Evolutionary conservation across 2,113 vertebrate genomes (phyloP).

Genomic region (Corvus cornix): DNA sequence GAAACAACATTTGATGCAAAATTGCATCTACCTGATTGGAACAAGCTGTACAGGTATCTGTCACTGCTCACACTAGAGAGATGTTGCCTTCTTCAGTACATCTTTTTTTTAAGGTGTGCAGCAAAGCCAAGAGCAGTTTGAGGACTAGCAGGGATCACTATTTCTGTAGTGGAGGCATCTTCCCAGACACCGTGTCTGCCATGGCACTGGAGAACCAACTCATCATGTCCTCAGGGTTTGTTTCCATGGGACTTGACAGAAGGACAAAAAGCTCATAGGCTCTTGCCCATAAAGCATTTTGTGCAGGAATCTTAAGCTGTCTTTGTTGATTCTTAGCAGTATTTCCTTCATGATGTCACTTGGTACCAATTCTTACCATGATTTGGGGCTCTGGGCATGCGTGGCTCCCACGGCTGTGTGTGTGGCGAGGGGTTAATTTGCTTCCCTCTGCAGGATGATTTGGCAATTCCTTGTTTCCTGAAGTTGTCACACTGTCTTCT

Average conservation of each 20-base stretch:
- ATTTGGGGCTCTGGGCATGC: not conserved
- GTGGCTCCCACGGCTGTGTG: accelerated
- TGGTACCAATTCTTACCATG: not conserved
- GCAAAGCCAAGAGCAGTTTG: not conserved
- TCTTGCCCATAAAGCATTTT: not conserved
- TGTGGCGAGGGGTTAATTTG: not conserved
- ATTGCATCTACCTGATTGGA: not conserved
- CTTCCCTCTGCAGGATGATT: not conserved
- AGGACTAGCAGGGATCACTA: not conserved
- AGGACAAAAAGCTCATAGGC: not conserved
- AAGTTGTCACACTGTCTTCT: slow-evolving; percentile 8
- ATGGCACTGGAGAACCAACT: accelerated
- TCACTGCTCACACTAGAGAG: not conserved
- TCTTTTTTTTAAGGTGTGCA: not conserved
- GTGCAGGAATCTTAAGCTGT: not conserved
- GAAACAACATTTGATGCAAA: not conserved
- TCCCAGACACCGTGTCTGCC: not conserved
- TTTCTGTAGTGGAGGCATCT: not conserved
- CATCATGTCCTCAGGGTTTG: not conserved
- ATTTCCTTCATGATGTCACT: not conserved
- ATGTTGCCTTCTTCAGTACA: not conserved
- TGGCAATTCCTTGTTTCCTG: not conserved
- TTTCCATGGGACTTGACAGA: not conserved
- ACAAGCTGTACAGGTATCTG: not conserved
- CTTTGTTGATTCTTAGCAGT: not conserved